Base-by-base conservation (phyloP, 1,140 invertebrate genomes). In the Drosophila melanica region DNA sequence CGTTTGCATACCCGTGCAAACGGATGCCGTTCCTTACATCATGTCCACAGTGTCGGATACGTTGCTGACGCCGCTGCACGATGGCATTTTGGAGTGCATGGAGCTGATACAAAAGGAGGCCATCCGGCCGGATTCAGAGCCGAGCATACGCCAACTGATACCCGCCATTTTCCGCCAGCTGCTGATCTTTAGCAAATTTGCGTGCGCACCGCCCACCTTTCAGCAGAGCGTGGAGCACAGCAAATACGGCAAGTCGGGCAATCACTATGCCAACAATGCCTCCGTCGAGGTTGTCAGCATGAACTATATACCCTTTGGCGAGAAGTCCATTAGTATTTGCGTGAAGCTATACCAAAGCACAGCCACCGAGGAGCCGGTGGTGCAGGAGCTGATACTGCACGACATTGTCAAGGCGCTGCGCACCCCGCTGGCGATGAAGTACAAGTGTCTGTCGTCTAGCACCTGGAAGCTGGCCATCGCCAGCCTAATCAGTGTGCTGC, bases 281-380 rank as follows among this genome's bases (percentile, higher is more conserved):
- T 84, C 92, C 93, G 93, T 94, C 66, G 96, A 97, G 79, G 96
- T 95, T 94, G 93, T 97, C n/a, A 95, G 94, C 42, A 95, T 96
- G 95, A 97, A 97, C 92, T 97, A 96, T 90, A 96, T 97, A 76
- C 96, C 97, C 47, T 98, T 98, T 92, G 96, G 97, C 72, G 97
- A 98, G 90, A 95, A 96, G 91, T 95, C 96, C 11, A 93, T 98
- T 20, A 94, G 94, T 18, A 96, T 98, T 93, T 95, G 96, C 42
- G 96, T 97, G 1, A 95, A 94, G 84, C 92, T 98, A 35, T 98
- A 98, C 92, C 94, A 96, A 84, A 95, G 95, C 81, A 97, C 96
- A 20, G 96, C 97, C 6, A 93, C 94, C 16, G 95, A 96, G 91
- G 92, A 93, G 57, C 93, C 95, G 68, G 95, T 97, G 8, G 95